Base-by-base conservation (phyloP, 2,797 vertebrate species). In the Clarias laeviceps region DNA sequence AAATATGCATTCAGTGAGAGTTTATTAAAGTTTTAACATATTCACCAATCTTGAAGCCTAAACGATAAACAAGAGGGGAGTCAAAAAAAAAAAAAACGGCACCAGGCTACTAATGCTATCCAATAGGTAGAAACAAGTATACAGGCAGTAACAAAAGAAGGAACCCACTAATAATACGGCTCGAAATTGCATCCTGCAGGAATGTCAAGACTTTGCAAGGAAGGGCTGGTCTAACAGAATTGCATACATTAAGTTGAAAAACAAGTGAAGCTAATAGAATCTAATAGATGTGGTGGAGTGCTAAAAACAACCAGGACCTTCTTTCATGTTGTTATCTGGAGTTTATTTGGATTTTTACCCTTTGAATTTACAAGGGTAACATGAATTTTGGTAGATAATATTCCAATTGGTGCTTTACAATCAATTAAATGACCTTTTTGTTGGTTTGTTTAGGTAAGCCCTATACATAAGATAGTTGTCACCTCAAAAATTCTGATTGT, bases 101-200 rank as follows among this genome's bases (percentile, higher is more conserved):
- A 81, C 64, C 18, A 29, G 79, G 56, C 40, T 68, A 32, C 62
- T 54, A 81, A 81, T 68, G 8, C 62, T 6, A 32, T 81, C 40
- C 18, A 54, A 56, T 68, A 68, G 37, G 64, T 81, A 56, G 40
- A 81, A 81, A 27, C 78, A 65, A 80, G 61, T n/a, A 50, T 50
- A 68, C 45, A 4, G 34, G 1, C 40, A 7, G 11, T 66, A 32
- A 81, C 40, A 81, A 54, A 80, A 45, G 61, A 20, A 65, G 40
- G 45, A 68, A 32, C 62, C 32, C 27, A 1, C 45, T 81, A 81
- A 81, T 81, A 37, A 81, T 81, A 56, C 64, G 18, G 79, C 40
- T 81, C 15, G 64, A 68, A 66, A 81, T 68, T 81, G 64, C 79
- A 81, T 40, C 1, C 77, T 73, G 77, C 57, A 80, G 37, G 22